These are phyloP conservation scores for Cantharis rufa DNA, from an alignment of 2,888 invertebrate genomes.

Conservation along the genomic window DNA sequence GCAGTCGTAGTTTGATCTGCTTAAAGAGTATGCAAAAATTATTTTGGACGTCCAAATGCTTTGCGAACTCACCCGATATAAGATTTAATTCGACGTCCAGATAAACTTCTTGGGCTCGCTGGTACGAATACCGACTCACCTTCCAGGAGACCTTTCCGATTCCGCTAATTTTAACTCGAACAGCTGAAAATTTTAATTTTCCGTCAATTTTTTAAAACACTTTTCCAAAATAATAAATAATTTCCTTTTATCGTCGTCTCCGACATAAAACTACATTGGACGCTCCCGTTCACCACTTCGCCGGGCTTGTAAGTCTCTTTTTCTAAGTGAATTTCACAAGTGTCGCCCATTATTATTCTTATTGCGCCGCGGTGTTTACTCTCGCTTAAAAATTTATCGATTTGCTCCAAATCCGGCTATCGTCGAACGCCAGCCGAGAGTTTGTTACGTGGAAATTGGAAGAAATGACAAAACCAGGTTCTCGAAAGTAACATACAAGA, in stretches of 20 bases:
- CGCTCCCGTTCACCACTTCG: constrained; percentile 10
- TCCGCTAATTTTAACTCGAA: constrained; percentile 14
- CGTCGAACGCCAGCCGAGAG: neutral
- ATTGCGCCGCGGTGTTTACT: neutral
- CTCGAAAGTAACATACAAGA: neutral
- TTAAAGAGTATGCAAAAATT: neutral
- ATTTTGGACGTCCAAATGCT: neutral
- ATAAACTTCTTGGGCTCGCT: constrained; percentile 21
- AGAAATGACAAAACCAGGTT: neutral
- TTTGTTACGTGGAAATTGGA: neutral
- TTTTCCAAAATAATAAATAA: neutral
- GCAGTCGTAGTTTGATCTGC: constrained; percentile 9
- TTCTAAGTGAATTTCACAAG: constrained; percentile 17
- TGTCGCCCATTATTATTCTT: constrained; percentile 11
- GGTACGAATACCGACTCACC: constrained; percentile 9
- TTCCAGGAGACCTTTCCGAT: constrained; percentile 19
- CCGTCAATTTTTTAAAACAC: neutral
- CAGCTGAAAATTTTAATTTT: constrained; percentile 1
- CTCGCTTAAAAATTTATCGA: neutral
- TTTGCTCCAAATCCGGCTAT: neutral
- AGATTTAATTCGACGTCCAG: constrained; percentile 15
- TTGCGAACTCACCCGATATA: neutral
- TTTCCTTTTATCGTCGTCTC: constrained; percentile 17
- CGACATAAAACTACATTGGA: constrained; percentile 10
- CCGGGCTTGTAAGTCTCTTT: constrained; percentile 15